phyloP scores from a whole-genome alignment of 2,888 invertebrate genomes.

The Yponomeuta cagnagella region DNA sequence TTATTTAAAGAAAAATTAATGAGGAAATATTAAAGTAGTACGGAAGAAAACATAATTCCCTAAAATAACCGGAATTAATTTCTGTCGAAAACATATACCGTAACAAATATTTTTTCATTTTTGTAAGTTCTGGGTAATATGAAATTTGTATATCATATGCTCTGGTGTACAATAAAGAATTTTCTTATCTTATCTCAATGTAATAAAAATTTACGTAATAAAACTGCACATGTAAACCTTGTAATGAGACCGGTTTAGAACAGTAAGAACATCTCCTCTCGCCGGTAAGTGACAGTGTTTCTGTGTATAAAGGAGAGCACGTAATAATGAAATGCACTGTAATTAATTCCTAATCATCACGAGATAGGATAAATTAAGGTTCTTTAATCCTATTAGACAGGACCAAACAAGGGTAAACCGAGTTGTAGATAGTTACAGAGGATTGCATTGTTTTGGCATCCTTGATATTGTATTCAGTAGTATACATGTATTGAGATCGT shows the following conservation, averaged over 20 bases:
- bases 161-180: too few relatives aligned
- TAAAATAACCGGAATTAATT: too few relatives aligned
- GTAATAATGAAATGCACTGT: conserved; percentile 45
- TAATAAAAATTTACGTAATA: too few relatives aligned
- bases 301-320: conserved; percentile 19
- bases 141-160: too few relatives aligned
- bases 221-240: too few relatives aligned
- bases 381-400: conserved; percentile 40
- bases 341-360: conserved; percentile 52
- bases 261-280: conserved; percentile 15
- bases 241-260: background rate
- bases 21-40: too few relatives aligned
- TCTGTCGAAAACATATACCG: too few relatives aligned
- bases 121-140: too few relatives aligned
- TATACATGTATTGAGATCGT: background rate
- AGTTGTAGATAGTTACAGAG: background rate
- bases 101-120: too few relatives aligned
- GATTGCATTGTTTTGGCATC: background rate
- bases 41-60: too few relatives aligned
- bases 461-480: background rate
- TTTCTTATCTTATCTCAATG: too few relatives aligned
- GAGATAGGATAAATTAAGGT: conserved; percentile 37
- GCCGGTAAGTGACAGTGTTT: conserved; percentile 9
- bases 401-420: conserved; percentile 33
- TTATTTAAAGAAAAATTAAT: too few relatives aligned